phyloP scores from a whole-genome alignment of 1,140 invertebrate genomes.

The Archegozetes longisetosus region DNA sequence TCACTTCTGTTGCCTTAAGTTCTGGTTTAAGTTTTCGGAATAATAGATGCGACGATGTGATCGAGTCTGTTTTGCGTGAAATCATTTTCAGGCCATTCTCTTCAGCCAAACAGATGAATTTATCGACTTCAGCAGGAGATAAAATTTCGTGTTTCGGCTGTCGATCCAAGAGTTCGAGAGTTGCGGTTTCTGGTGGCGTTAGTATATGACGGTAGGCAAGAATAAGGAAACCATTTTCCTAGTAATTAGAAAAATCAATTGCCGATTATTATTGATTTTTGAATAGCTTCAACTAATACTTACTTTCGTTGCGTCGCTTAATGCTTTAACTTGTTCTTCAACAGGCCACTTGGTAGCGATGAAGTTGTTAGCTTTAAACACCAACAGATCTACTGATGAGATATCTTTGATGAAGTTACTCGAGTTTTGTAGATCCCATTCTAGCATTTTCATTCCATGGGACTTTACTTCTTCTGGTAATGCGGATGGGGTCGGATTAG shows the following conservation, averaged over 20 bases:
- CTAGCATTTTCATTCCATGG: not conserved
- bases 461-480: not conserved
- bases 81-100: not conserved
- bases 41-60: not conserved
- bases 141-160: not conserved
- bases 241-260: too few relatives aligned
- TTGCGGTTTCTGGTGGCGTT: not conserved
- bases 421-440: conserved; percentile 7
- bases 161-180: not conserved
- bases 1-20: conserved; percentile 19
- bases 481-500: conserved; percentile 16
- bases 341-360: not conserved
- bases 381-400: too few relatives aligned
- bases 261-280: too few relatives aligned
- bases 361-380: too few relatives aligned
- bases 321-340: conserved; percentile 1
- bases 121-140: not conserved
- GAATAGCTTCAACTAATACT: not conserved
- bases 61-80: not conserved
- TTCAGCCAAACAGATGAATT: not conserved
- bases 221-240: conserved; percentile 3
- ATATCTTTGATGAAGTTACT: too few relatives aligned
- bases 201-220: not conserved
- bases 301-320: not conserved
- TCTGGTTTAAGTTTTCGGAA: conserved; percentile 4